A percentile compares a stretch with the other conserved stretches of the same genome.
phyloP scores from a whole-genome alignment of 2,113 vertebrate genomes.

The Forbesichthys agassizii region DNA sequence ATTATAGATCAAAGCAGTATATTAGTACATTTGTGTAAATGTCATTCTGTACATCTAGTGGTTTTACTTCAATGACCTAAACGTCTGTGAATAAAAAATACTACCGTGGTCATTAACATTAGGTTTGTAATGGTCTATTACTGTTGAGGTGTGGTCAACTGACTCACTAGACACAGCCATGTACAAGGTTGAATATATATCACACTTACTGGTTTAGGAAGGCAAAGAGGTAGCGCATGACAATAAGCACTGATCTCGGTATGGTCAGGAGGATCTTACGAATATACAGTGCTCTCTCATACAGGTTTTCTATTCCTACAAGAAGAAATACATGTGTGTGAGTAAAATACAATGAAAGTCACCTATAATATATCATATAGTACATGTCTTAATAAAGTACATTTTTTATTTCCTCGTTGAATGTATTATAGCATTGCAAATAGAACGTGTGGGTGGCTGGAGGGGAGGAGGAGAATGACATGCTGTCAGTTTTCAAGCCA shows the following conservation, averaged over 20 bases:
- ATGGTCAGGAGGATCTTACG: slow-evolving; percentile 93
- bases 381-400: not conserved
- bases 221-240: slow-evolving; percentile 98
- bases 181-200: too few species aligned
- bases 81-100: too few species aligned
- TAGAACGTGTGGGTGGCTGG: not conserved
- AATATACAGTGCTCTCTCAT: slow-evolving; percentile 94
- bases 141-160: too few species aligned
- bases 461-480: not conserved
- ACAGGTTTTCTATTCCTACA: slow-evolving; percentile 95
- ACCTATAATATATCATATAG: not conserved
- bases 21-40: too few species aligned
- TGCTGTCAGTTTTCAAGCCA: not conserved
- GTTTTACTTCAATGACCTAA: too few species aligned
- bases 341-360: not conserved
- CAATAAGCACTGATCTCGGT: slow-evolving; percentile 92
- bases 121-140: not conserved
- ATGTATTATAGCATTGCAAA: not conserved
- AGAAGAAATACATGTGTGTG: slow-evolving; percentile 11
- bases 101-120: too few species aligned
- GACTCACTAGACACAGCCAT: too few species aligned
- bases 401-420: not conserved
- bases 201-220: slow-evolving; percentile 97
- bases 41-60: too few species aligned
- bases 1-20: too few species aligned